Percentiles rank a stretch among this genome's conserved stretches.
These are phyloP conservation scores for Deilephila porcellus DNA, from an alignment of 2,888 invertebrate genomes.

Conservation along the genomic window DNA sequence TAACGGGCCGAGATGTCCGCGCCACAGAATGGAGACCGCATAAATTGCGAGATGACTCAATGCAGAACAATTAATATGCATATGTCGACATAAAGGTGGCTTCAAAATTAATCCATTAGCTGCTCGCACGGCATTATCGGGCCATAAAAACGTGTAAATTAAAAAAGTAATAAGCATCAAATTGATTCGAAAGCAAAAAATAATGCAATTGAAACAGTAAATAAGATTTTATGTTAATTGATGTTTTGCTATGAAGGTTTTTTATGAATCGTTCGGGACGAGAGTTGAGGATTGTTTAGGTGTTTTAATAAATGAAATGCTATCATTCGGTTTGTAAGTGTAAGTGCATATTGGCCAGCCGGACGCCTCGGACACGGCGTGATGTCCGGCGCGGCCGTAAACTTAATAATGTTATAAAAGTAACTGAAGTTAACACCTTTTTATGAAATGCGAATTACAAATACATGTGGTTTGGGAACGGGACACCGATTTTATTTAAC, in stretches of 20 bases:
- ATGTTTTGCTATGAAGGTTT: too few relatives aligned
- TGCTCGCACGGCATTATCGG: background rate
- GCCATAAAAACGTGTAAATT: constrained; percentile 20
- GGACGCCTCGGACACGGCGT: background rate
- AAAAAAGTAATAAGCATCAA: constrained; percentile 17
- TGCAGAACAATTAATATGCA: constrained; percentile 27
- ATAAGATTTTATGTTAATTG: constrained; percentile 9
- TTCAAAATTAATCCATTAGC: constrained; percentile 26
- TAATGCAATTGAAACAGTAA: constrained; percentile 8
- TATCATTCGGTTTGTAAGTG: background rate
- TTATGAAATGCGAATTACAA: constrained; percentile 26
- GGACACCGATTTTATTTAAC: constrained; percentile 10
- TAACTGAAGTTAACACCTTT: constrained; percentile 27
- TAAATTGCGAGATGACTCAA: constrained; percentile 19
- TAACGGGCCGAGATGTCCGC: constrained; percentile 11
- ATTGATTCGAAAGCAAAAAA: constrained; percentile 22
- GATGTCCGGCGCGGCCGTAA: constrained; percentile 9
- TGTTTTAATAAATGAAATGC: background rate
- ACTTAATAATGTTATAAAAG: constrained; percentile 27
- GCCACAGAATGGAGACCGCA: constrained; percentile 25
- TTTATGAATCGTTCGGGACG: background rate
- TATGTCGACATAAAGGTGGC: constrained; percentile 23
- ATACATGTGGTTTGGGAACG: constrained; percentile 20
- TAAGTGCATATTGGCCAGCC: constrained; percentile 7
- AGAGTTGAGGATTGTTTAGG: background rate